These are phyloP conservation scores for Metopia argyrocephala DNA, from an alignment of 2,888 invertebrate species.

Conservation along the genomic window DNA sequence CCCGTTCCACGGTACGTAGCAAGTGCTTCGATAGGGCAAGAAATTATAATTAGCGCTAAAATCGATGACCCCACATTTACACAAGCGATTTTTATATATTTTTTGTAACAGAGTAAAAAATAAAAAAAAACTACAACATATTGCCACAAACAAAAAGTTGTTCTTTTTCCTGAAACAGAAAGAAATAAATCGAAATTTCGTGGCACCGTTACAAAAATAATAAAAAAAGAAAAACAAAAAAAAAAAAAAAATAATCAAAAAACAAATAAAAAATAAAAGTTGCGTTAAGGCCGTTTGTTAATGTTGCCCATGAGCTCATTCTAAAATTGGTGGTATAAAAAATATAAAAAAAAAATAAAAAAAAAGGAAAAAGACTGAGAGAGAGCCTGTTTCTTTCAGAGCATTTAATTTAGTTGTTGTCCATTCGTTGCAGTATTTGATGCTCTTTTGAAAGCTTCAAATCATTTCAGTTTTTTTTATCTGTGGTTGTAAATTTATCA, in stretches of 20 bases:
- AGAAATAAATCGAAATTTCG: slow-evolving; percentile 5
- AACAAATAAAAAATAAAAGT: slow-evolving; percentile 9
- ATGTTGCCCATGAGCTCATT: slow-evolving; percentile 53
- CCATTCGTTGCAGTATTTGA: background rate
- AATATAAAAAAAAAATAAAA: background rate
- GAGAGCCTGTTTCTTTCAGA: background rate
- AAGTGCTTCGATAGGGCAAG: slow-evolving; percentile 4
- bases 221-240: background rate
- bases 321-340: slow-evolving; percentile 12
- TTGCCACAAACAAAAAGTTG: background rate
- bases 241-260: background rate
- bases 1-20: background rate
- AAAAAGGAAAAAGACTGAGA: background rate
- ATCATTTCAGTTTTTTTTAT: background rate
- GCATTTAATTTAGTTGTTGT: background rate
- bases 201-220: background rate
- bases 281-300: slow-evolving; percentile 1
- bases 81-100: slow-evolving; percentile 9
- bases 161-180: background rate
- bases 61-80: slow-evolving; percentile 9
- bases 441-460: background rate
- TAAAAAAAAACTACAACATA: background rate
- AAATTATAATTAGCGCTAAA: slow-evolving; percentile 9
- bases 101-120: background rate
- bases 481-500: too few relatives aligned